Evolutionary conservation across 1,140 invertebrate genomes (phyloP).

Genomic region (Drosophila pruinosa): DNA sequence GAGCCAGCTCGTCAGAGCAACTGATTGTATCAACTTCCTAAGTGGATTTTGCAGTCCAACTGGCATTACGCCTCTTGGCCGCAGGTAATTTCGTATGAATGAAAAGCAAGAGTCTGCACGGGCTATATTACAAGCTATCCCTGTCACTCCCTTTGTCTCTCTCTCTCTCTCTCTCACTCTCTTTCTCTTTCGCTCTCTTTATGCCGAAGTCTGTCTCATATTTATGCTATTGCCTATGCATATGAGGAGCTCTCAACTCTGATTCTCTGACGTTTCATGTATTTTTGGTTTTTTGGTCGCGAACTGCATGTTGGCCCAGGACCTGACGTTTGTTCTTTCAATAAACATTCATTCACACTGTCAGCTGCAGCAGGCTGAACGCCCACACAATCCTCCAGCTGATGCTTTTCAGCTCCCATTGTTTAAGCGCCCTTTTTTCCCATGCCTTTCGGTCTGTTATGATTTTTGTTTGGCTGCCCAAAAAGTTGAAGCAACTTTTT

Average conservation of each 20-base stretch:
- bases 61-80: conserved; percentile 80
- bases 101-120: conserved; percentile 72
- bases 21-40: conserved; percentile 81
- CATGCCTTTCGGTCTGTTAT: conserved; percentile 27
- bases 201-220: conserved; percentile 15
- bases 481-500: conserved; percentile 32
- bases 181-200: too few species aligned
- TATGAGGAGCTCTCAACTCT: conserved; percentile 54
- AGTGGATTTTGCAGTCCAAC: conserved; percentile 81
- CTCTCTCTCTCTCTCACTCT: conserved; percentile 13
- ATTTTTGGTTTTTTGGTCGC: conserved; percentile 45
- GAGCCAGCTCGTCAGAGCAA: conserved; percentile 53
- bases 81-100: conserved; percentile 81
- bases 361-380: not conserved
- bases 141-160: not conserved
- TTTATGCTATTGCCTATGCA: conserved; percentile 57
- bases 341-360: conserved; percentile 49
- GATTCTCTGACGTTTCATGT: conserved; percentile 63
- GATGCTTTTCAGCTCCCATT: not conserved
- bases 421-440: not conserved
- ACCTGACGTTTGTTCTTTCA: conserved; percentile 46
- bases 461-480: conserved; percentile 40
- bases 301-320: not conserved
- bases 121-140: conserved; percentile 4
- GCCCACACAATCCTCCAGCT: not conserved